Evolutionary conservation across 2,113 vertebrate species (phyloP).

Genomic region (Brachyhypopomus occidentalis): DNA sequence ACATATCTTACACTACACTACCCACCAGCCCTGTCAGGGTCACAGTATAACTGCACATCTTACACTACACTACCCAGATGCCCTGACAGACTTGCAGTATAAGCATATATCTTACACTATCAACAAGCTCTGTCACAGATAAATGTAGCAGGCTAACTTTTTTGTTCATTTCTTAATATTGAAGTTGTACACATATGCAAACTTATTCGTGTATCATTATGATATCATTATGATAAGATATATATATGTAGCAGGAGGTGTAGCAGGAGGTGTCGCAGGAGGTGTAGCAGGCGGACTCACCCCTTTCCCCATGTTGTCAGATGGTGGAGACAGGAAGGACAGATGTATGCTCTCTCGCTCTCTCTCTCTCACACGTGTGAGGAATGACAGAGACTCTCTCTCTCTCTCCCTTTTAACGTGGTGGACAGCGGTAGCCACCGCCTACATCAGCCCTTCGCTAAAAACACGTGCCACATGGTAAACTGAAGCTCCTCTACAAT

Average conservation of each 20-base stretch:
- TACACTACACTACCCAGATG: too few species aligned
- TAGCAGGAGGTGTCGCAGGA: too few species aligned
- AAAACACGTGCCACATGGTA: conserved; percentile 50
- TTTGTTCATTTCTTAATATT: too few species aligned
- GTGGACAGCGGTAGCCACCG: conserved; percentile 61
- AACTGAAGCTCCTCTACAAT: conserved; percentile 55
- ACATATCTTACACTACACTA: not conserved
- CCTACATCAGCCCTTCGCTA: not conserved
- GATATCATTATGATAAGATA: not conserved
- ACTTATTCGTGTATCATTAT: not conserved
- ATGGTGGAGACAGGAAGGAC: conserved; percentile 20
- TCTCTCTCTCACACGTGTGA: conserved; percentile 53
- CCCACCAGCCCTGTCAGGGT: too few species aligned
- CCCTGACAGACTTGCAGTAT: too few species aligned
- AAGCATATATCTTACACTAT: not conserved
- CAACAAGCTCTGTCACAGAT: not conserved
- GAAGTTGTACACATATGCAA: not conserved
- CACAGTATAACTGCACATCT: too few species aligned
- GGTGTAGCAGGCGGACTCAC: conserved; percentile 68
- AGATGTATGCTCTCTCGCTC: not conserved
- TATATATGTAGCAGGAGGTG: too few species aligned
- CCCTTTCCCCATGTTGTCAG: conserved; percentile 71
- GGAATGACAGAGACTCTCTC: not conserved
- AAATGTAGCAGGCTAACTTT: not conserved
- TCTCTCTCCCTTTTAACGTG: too few species aligned